Evolutionary conservation across 2,797 vertebrate genomes (phyloP).

Genomic region (Tenualosa ilisha): DNA sequence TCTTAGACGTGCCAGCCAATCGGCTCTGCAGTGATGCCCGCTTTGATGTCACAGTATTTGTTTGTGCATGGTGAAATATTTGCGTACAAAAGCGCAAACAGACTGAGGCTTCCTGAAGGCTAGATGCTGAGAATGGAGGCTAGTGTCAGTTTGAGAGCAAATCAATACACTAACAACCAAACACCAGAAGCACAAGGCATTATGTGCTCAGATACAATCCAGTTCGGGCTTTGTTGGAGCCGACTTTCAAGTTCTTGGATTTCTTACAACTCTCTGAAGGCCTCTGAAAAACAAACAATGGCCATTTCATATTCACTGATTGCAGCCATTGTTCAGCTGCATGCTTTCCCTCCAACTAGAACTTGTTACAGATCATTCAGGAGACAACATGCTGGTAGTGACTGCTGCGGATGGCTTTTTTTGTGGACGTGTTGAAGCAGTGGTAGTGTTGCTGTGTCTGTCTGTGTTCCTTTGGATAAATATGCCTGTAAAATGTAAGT

Average conservation of each 20-base stretch:
- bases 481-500: no score
- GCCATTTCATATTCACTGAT: background rate
- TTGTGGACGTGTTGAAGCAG: no score
- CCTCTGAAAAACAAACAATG: background rate
- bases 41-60: conserved; percentile 1
- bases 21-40: background rate
- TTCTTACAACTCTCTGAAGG: background rate
- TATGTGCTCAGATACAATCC: background rate
- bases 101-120: background rate
- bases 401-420: background rate
- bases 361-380: background rate
- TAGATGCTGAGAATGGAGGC: background rate
- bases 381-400: background rate
- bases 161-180: conserved; percentile 17
- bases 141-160: background rate
- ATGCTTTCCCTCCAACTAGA: background rate
- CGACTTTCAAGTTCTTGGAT: background rate
- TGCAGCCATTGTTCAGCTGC: background rate
- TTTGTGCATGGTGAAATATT: background rate
- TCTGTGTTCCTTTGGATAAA: no score
- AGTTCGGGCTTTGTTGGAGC: background rate
- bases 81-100: background rate
- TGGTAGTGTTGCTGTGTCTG: background rate
- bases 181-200: background rate
- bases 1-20: background rate